These are phyloP conservation scores for Tragelaphus buxtoni DNA, from an alignment of 2,113 vertebrate genomes.

Conservation along the genomic window DNA sequence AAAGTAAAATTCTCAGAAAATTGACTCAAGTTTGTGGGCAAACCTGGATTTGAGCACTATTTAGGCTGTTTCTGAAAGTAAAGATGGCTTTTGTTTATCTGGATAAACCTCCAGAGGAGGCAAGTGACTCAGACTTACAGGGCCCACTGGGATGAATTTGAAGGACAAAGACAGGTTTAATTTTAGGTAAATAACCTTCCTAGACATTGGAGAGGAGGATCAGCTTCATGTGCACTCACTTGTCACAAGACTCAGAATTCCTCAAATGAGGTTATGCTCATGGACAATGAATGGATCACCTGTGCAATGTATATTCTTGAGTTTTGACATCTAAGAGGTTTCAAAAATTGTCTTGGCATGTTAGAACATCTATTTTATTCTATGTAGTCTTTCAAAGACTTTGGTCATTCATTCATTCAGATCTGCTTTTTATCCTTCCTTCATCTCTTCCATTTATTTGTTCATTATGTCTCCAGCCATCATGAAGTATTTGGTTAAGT, in stretches of 20 bases:
- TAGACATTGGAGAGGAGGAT: not conserved
- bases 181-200: not conserved
- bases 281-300: not conserved
- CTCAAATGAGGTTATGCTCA: not conserved
- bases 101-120: not conserved
- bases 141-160: not conserved
- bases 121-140: not conserved
- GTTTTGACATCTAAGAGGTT: not conserved
- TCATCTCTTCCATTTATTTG: not conserved
- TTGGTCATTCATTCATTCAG: not conserved
- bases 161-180: not conserved
- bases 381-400: not conserved
- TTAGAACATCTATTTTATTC: not conserved
- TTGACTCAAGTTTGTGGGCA: not conserved
- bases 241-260: not conserved
- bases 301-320: not conserved
- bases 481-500: not conserved
- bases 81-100: not conserved
- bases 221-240: not conserved
- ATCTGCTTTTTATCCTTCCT: not conserved
- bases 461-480: not conserved
- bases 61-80: not conserved
- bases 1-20: constrained; percentile 8
- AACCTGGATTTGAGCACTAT: not conserved
- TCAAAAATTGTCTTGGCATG: not conserved